Conservation (phyloP, 2,888 invertebrate species). For the Therioaphis trifolii region DNA sequence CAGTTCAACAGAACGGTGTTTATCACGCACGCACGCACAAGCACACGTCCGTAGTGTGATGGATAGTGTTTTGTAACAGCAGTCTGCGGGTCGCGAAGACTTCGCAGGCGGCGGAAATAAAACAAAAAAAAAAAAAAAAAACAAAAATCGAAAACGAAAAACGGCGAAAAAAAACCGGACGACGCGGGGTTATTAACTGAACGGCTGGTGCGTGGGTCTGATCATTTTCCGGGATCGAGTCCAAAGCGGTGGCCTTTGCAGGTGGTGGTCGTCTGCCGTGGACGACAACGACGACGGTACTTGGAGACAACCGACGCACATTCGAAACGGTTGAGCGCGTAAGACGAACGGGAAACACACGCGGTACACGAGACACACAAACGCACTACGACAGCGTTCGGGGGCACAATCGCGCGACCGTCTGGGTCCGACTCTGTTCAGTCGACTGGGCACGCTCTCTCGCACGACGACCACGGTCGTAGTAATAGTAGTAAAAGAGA, state of each 20-base stretch:
- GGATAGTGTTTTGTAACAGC: too few species aligned
- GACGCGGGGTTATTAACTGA: conserved; percentile 53
- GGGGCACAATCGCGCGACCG: neutral
- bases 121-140: neutral
- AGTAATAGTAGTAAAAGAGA: neutral
- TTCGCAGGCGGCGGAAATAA: too few species aligned
- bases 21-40: too few species aligned
- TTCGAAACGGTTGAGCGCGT: conserved; percentile 54
- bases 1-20: too few species aligned
- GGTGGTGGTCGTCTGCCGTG: conserved; percentile 57
- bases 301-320: conserved; percentile 61
- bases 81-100: too few species aligned
- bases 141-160: neutral
- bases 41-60: neutral
- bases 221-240: conserved; percentile 59
- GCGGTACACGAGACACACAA: too few species aligned
- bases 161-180: too few species aligned
- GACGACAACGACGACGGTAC: conserved; percentile 60
- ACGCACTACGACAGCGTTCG: neutral
- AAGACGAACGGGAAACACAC: conserved; percentile 6
- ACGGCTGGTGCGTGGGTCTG: conserved; percentile 55
- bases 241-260: conserved; percentile 59
- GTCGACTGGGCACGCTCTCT: too few species aligned
- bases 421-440: too few species aligned
- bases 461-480: neutral